Conservation (phyloP, 2,888 invertebrate species). For the Nephrotoma flavescens region DNA sequence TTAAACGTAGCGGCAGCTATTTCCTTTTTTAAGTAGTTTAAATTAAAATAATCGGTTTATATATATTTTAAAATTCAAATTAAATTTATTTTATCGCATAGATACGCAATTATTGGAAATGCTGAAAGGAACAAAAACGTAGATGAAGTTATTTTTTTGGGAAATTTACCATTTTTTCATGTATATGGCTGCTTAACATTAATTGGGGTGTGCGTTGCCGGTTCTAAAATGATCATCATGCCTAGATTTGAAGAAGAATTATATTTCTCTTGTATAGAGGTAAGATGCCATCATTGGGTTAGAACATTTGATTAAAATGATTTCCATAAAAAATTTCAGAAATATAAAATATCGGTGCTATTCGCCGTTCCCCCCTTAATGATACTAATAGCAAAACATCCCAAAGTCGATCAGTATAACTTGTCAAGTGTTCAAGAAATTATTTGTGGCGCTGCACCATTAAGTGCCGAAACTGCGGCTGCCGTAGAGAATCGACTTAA, state of each 20-base stretch:
- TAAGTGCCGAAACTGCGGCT: conserved; percentile 54
- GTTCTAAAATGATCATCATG: conserved; percentile 40
- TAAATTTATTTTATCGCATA: neutral
- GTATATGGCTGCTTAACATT: conserved; percentile 59
- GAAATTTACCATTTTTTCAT: conserved; percentile 75
- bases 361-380: conserved; percentile 73
- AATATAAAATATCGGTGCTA: conserved; percentile 44
- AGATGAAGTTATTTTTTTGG: conserved; percentile 32
- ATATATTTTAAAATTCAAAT: neutral
- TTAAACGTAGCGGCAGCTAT: neutral
- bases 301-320: conserved; percentile 29
- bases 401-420: conserved; percentile 59
- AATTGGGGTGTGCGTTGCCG: conserved; percentile 40
- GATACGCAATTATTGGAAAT: neutral
- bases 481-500: conserved; percentile 32
- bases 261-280: conserved; percentile 55
- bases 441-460: conserved; percentile 69
- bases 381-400: conserved; percentile 69
- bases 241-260: conserved; percentile 55
- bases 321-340: conserved; percentile 14
- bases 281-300: conserved; percentile 23
- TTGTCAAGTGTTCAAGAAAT: conserved; percentile 53
- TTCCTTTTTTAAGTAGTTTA: conserved; percentile 29
- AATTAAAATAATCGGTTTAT: conserved; percentile 36
- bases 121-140: conserved; percentile 11